Evolutionary conservation across 1,140 invertebrate species (phyloP).

Genomic region (Drosophila watanabei): DNA sequence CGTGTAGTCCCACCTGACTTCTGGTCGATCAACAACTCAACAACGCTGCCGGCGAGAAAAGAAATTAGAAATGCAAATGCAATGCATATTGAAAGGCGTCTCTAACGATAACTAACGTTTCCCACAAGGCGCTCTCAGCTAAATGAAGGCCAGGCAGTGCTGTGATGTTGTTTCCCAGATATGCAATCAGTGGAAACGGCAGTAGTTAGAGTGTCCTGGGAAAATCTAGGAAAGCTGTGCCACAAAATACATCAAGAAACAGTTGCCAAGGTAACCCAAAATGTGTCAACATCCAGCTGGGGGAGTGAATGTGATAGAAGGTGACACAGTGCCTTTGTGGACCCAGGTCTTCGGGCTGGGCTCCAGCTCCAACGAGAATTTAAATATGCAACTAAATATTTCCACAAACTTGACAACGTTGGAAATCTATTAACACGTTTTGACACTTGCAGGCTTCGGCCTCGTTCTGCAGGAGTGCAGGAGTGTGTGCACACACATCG

Average conservation of each 20-base stretch:
- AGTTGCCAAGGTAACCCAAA: slow-evolving; percentile 32
- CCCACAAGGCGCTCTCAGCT: slow-evolving; percentile 43
- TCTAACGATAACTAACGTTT: slow-evolving; percentile 48
- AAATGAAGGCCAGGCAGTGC: slow-evolving; percentile 44
- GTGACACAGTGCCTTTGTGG: slow-evolving; percentile 16
- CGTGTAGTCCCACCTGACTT: slow-evolving; percentile 5
- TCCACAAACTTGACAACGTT: slow-evolving; percentile 51
- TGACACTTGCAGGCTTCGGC: slow-evolving; percentile 63
- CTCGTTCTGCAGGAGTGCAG: background rate
- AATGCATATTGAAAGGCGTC: slow-evolving; percentile 55
- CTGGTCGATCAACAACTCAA: slow-evolving; percentile 25
- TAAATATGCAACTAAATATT: slow-evolving; percentile 79
- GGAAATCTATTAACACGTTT: slow-evolving; percentile 77
- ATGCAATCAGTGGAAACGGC: slow-evolving; percentile 44
- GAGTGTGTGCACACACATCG: slow-evolving; percentile 50
- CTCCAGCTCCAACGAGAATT: slow-evolving; percentile 42
- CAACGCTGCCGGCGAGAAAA: slow-evolving; percentile 22
- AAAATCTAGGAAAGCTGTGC: slow-evolving; percentile 25
- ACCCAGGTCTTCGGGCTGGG: background rate
- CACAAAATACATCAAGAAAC: slow-evolving; percentile 34
- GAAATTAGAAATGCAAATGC: slow-evolving; percentile 64
- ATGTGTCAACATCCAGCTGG: slow-evolving; percentile 47
- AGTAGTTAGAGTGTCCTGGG: slow-evolving; percentile 26
- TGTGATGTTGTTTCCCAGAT: slow-evolving; percentile 40
- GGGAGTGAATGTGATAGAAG: background rate